Evolutionary conservation across 2,888 invertebrate species (phyloP).

Genomic region (Prenolepis imparis): DNA sequence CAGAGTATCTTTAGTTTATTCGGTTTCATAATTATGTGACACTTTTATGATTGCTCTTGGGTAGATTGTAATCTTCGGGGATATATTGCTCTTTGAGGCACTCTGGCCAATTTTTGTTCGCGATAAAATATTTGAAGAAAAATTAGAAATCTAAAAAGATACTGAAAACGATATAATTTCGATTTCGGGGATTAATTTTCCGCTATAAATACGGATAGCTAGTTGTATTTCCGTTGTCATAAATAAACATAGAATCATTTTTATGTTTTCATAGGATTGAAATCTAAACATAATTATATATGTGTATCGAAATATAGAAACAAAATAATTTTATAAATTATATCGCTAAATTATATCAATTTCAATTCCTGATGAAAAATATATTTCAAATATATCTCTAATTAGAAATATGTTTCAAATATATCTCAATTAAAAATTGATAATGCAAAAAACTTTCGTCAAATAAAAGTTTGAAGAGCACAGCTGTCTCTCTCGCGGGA

Average conservation of each 20-base stretch:
- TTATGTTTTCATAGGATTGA: neutral
- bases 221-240: neutral
- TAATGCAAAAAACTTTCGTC: slow-evolving; percentile 33
- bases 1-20: neutral
- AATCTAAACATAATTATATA: neutral
- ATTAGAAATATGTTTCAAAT: neutral
- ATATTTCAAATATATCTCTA: slow-evolving; percentile 3
- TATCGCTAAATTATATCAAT: neutral
- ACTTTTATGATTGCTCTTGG: neutral
- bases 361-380: neutral
- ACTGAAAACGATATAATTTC: neutral
- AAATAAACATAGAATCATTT: slow-evolving; percentile 4
- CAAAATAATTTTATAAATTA: neutral
- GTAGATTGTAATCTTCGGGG: neutral
- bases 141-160: neutral
- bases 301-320: neutral
- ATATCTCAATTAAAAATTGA: slow-evolving; percentile 17
- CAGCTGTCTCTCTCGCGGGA: slow-evolving; percentile 1
- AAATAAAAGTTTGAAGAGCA: slow-evolving; percentile 18
- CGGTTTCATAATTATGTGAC: neutral
- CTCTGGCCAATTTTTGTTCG: neutral
- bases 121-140: neutral
- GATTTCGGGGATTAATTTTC: neutral
- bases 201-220: neutral
- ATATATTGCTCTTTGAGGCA: neutral